Conservation (phyloP, 2,888 invertebrate species). For the Brachyptera risi region DNA sequence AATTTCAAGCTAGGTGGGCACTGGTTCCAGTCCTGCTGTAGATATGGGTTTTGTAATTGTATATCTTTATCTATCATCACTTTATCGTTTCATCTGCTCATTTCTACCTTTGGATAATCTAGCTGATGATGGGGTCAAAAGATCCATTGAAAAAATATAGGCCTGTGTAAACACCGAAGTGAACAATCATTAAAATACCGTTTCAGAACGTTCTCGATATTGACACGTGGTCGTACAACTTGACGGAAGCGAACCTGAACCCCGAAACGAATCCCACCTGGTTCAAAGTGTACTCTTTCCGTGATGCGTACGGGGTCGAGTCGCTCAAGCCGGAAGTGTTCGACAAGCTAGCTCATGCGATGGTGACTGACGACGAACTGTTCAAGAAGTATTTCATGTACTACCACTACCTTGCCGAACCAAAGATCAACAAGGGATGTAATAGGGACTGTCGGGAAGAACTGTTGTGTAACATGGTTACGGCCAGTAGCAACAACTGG, state of each 20-base stretch:
- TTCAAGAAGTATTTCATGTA: constrained; percentile 43
- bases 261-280: constrained; percentile 59
- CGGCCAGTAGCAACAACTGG: constrained; percentile 51
- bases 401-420: constrained; percentile 51
- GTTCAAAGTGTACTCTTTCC: constrained; percentile 71
- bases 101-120: too few species aligned
- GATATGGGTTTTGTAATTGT: too few species aligned
- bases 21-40: too few species aligned
- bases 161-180: too few species aligned
- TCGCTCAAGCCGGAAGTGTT: constrained; percentile 61
- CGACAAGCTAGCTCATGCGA: constrained; percentile 54
- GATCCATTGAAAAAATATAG: too few species aligned
- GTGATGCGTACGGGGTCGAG: constrained; percentile 56
- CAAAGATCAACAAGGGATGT: constrained; percentile 47
- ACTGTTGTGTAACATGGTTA: constrained; percentile 54
- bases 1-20: too few species aligned
- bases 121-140: too few species aligned
- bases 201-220: constrained; percentile 61
- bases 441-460: constrained; percentile 49
- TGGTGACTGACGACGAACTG: constrained; percentile 51
- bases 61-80: too few species aligned
- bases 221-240: constrained; percentile 68
- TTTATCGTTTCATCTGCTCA: too few species aligned
- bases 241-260: constrained; percentile 65
- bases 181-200: too few species aligned